Evolutionary conservation across 2,888 invertebrate species (phyloP).

Genomic region (Limnephilus auricula): DNA sequence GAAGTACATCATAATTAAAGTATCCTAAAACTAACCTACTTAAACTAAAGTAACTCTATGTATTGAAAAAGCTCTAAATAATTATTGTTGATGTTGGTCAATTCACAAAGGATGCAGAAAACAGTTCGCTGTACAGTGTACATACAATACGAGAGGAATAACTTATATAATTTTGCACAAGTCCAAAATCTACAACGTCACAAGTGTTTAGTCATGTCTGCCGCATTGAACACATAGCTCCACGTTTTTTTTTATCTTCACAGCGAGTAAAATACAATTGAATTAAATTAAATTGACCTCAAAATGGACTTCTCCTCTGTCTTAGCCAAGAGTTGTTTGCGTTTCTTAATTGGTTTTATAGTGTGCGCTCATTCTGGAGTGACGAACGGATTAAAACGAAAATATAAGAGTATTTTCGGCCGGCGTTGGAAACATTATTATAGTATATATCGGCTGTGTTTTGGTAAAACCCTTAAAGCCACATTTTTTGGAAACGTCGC

Average conservation of each 20-base stretch:
- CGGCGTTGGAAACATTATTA: not conserved
- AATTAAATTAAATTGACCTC: conserved; percentile 2
- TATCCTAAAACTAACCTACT: too few relatives aligned
- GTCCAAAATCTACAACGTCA: not conserved
- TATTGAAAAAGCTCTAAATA: too few relatives aligned
- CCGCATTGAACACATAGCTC: not conserved
- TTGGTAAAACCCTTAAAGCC: not conserved
- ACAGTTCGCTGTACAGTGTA: too few relatives aligned
- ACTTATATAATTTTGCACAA: not conserved
- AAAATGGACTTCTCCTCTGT: not conserved
- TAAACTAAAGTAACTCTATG: too few relatives aligned
- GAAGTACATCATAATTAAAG: too few relatives aligned
- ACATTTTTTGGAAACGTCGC: too few relatives aligned
- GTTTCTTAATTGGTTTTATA: not conserved
- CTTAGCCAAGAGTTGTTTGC: not conserved
- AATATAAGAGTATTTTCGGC: not conserved
- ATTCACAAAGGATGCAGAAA: not conserved
- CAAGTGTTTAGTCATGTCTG: not conserved
- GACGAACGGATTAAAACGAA: not conserved
- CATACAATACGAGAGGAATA: not conserved
- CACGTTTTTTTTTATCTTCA: not conserved
- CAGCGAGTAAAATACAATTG: not conserved
- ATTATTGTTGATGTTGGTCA: not conserved
- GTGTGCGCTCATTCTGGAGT: not conserved
- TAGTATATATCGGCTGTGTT: too few relatives aligned